These are phyloP conservation scores for Phyllopteryx taeniolatus DNA, from an alignment of 2,113 vertebrate species.

Conservation along the genomic window DNA sequence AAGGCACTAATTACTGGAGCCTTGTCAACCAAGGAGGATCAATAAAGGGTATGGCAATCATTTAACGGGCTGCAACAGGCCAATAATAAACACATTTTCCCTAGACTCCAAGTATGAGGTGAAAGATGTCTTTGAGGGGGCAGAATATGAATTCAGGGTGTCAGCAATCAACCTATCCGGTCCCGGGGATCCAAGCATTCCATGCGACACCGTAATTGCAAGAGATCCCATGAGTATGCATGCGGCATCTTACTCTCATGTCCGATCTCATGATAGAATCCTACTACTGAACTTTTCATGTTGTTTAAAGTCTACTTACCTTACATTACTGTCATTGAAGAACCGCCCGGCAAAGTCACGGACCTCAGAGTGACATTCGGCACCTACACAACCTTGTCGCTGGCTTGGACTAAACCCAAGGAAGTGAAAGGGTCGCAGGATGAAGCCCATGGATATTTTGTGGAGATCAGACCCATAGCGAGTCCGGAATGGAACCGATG, in stretches of 20 bases:
- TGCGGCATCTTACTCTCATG: background rate
- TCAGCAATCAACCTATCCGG: slow-evolving; percentile 82
- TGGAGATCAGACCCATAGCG: slow-evolving; percentile 77
- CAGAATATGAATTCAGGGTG: slow-evolving; percentile 85
- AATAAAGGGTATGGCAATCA: slow-evolving; percentile 67
- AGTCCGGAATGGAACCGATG: slow-evolving; percentile 79
- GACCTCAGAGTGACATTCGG: slow-evolving; percentile 80
- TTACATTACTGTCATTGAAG: slow-evolving; percentile 60
- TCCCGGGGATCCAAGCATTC: slow-evolving; percentile 77
- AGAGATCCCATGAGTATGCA: slow-evolving; percentile 80
- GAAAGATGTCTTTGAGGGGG: slow-evolving; percentile 75
- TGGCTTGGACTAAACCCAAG: slow-evolving; percentile 82
- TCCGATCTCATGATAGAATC: background rate
- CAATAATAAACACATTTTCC: background rate
- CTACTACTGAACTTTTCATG: background rate
- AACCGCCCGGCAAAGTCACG: slow-evolving; percentile 79
- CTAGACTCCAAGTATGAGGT: slow-evolving; percentile 78
- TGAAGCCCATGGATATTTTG: slow-evolving; percentile 79
- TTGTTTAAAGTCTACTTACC: background rate
- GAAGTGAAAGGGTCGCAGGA: slow-evolving; percentile 60
- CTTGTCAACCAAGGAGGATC: slow-evolving; percentile 73
- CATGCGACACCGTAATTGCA: slow-evolving; percentile 74
- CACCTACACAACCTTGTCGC: slow-evolving; percentile 72
- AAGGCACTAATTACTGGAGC: slow-evolving; percentile 80
- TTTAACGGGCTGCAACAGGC: background rate